phyloP scores from a whole-genome alignment of 2,113 vertebrate genomes.

The Paradisaea rubra region DNA sequence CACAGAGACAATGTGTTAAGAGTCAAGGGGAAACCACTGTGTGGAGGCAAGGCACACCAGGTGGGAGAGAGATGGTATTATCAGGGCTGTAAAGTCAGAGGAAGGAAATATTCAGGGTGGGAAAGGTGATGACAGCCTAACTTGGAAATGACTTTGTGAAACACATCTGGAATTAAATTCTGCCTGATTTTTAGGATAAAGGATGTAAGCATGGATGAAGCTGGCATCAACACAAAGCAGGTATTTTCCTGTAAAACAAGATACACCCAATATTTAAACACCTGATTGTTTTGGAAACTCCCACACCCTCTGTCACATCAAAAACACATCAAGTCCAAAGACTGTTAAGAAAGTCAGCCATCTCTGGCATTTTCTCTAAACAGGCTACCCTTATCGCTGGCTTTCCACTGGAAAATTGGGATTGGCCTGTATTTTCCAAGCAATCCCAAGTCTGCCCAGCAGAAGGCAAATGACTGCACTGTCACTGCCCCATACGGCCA shows the following conservation, averaged over 20 bases:
- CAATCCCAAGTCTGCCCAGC: not conserved
- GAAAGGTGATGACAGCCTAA: not conserved
- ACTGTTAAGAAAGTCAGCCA: not conserved
- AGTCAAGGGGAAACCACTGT: not conserved
- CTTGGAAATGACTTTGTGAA: not conserved
- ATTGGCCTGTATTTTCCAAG: not conserved
- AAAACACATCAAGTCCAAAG: not conserved
- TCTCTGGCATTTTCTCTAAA: not conserved
- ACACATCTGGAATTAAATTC: not conserved
- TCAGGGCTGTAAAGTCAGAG: fast-evolving
- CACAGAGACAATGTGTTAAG: not conserved
- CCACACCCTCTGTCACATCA: not conserved
- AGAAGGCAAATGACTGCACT: not conserved
- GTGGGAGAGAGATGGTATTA: not conserved
- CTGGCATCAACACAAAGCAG: not conserved
- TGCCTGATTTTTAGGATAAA: not conserved
- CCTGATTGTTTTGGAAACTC: not conserved
- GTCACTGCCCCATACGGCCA: fast-evolving
- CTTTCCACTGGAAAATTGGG: not conserved
- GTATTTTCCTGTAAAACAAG: not conserved
- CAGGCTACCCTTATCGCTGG: fast-evolving
- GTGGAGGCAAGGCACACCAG: not conserved
- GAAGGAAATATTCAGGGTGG: not conserved
- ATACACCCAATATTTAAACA: not conserved
- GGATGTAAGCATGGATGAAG: not conserved